Percentiles rank a stretch among this genome's conserved stretches.
Evolutionary conservation across 2,113 vertebrate species (phyloP).

Genomic region (Naja naja): DNA sequence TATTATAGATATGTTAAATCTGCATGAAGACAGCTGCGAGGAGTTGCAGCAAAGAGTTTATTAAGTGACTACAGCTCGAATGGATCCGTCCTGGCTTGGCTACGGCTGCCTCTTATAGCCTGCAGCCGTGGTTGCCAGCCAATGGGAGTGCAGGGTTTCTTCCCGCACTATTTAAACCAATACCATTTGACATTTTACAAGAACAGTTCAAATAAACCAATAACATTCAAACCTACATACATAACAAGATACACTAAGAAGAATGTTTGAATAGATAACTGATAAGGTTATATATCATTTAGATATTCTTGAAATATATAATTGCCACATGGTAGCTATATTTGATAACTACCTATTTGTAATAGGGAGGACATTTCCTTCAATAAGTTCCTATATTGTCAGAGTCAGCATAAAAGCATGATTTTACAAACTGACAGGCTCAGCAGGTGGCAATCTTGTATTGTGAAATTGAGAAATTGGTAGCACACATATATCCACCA

Average conservation of each 20-base stretch:
- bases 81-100: too few relatives aligned
- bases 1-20: neutral
- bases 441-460: constrained; percentile 55
- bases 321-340: neutral
- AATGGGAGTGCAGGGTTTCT: too few relatives aligned
- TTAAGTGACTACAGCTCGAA: too few relatives aligned
- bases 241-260: too few relatives aligned
- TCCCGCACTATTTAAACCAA: too few relatives aligned
- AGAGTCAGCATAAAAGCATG: neutral
- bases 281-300: neutral
- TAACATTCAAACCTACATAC: too few relatives aligned
- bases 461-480: constrained; percentile 16
- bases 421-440: constrained; percentile 1
- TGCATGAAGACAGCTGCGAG: too few relatives aligned
- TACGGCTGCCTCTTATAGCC: too few relatives aligned
- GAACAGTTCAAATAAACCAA: too few relatives aligned
- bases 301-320: neutral
- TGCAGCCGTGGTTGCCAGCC: too few relatives aligned
- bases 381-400: neutral
- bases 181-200: too few relatives aligned
- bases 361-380: neutral
- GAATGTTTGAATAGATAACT: neutral
- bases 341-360: neutral
- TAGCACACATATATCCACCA: neutral
- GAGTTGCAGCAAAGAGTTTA: too few relatives aligned